These are phyloP conservation scores for Megaceryle alcyon DNA, from an alignment of 2,797 vertebrate genomes.

Conservation along the genomic window DNA sequence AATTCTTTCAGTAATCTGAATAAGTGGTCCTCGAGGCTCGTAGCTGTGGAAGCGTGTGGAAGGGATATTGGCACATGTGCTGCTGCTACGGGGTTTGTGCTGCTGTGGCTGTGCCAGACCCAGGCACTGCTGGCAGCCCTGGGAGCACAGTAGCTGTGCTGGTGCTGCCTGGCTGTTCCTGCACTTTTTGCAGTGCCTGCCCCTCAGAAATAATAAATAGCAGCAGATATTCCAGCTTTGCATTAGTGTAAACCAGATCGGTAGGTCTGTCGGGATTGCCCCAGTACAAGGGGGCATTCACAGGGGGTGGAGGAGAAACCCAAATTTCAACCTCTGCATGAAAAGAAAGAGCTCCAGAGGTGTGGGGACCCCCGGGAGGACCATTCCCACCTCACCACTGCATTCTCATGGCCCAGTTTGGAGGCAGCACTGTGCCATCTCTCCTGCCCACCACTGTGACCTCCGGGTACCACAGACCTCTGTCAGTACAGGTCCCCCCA, in stretches of 20 bases:
- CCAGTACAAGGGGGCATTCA: rapidly evolving
- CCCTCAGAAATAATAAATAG: neutral
- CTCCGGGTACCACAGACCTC: rapidly evolving
- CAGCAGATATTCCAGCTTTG: neutral
- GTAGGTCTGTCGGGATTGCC: neutral
- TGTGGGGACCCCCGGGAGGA: rapidly evolving
- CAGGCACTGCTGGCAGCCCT: neutral
- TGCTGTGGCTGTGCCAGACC: rapidly evolving
- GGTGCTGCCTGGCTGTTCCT: neutral
- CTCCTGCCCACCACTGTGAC: neutral
- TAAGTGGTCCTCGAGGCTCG: neutral
- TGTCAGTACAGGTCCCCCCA: rapidly evolving
- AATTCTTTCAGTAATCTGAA: neutral
- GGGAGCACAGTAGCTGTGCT: neutral
- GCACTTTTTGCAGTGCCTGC: neutral
- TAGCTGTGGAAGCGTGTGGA: rapidly evolving
- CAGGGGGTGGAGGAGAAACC: neutral
- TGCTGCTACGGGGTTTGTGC: rapidly evolving
- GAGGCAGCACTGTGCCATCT: neutral
- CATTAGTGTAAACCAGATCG: neutral
- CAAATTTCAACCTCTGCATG: rapidly evolving
- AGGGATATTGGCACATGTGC: neutral
- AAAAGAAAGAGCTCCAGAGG: neutral
- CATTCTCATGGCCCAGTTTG: neutral
- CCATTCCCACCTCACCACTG: neutral